Conservation (phyloP, 1,140 invertebrate species). For the Arion vulgaris region DNA sequence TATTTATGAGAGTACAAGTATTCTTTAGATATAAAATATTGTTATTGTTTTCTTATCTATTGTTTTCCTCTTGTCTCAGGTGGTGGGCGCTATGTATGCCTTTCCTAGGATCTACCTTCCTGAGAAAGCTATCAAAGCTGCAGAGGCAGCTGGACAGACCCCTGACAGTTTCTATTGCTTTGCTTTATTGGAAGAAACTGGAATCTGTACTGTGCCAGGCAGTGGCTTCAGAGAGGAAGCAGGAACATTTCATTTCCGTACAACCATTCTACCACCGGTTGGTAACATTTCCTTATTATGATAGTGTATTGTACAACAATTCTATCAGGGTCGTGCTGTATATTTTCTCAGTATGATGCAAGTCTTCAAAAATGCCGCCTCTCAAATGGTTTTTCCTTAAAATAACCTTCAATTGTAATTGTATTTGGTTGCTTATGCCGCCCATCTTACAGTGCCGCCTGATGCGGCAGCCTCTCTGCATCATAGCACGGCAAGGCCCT, state of each 20-base stretch:
- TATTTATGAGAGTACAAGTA: no score
- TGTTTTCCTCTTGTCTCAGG: neutral
- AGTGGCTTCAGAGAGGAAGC: slow-evolving; percentile 94
- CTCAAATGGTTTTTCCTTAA: no score
- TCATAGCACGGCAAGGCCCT: no score
- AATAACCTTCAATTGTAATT: no score
- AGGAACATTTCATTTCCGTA: slow-evolving; percentile 77
- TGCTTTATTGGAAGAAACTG: slow-evolving; percentile 91
- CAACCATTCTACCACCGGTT: slow-evolving; percentile 85
- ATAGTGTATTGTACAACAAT: no score
- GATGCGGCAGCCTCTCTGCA: no score
- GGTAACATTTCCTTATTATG: neutral
- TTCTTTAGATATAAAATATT: neutral
- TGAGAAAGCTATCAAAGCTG: slow-evolving; percentile 72
- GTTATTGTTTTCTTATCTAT: no score
- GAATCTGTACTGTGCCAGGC: slow-evolving; percentile 90
- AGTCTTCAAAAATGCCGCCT: no score
- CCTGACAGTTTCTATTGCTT: slow-evolving; percentile 97
- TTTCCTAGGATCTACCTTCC: slow-evolving; percentile 80
- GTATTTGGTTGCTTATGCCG: no score
- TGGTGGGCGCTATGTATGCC: slow-evolving; percentile 95
- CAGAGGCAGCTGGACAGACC: slow-evolving; percentile 72
- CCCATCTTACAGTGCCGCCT: no score
- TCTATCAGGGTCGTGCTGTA: no score
- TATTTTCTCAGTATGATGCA: no score